Evolutionary conservation across 2,797 vertebrate genomes (phyloP).

Genomic region (Scolopax rusticola): DNA sequence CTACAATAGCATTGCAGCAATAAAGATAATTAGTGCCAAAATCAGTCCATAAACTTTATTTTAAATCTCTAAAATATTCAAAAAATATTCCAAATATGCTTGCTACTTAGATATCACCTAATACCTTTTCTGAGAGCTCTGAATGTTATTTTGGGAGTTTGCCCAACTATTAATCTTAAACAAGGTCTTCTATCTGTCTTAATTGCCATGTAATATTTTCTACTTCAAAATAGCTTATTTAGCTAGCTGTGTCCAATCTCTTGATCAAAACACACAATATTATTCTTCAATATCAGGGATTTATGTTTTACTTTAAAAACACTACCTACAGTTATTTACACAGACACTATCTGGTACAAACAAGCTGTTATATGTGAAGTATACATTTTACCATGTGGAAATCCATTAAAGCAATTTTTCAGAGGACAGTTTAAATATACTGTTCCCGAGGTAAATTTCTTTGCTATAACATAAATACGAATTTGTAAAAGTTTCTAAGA

Average conservation of each 20-base stretch:
- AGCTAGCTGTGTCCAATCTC: neutral
- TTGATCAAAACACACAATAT: neutral
- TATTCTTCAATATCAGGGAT: neutral
- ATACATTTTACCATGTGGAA: conserved; percentile 20
- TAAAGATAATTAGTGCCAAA: neutral
- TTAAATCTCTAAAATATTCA: neutral
- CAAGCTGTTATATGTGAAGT: conserved; percentile 36
- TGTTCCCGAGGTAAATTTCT: conserved; percentile 36
- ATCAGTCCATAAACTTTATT: neutral
- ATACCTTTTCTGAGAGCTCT: neutral
- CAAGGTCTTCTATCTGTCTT: neutral
- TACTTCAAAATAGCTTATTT: neutral
- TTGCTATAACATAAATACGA: conserved; percentile 37
- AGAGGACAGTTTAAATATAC: conserved; percentile 35
- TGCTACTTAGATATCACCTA: neutral
- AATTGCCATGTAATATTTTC: neutral
- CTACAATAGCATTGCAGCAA: neutral
- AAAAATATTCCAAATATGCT: neutral
- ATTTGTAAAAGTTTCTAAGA: conserved; percentile 44
- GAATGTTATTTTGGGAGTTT: neutral
- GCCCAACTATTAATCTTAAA: neutral
- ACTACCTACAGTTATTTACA: conserved; percentile 31
- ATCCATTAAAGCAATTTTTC: conserved; percentile 54
- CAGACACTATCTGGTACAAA: conserved; percentile 4
- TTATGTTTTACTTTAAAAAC: conserved; percentile 25